These are phyloP conservation scores for Dynastes grantii DNA, from an alignment of 2,888 invertebrate genomes.

Conservation along the genomic window DNA sequence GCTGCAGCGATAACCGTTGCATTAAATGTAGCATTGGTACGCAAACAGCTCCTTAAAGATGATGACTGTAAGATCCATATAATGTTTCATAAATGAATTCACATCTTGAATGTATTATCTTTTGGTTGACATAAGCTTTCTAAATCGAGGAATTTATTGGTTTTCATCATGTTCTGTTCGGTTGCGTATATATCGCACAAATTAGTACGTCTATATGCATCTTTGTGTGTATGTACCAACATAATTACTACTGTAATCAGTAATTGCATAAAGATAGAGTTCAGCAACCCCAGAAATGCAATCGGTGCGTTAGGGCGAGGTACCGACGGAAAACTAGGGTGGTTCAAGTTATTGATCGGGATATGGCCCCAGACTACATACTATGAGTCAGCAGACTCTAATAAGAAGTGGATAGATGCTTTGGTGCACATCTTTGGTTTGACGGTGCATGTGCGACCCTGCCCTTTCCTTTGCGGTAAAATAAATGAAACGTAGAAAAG, in stretches of 20 bases:
- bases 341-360: constrained; percentile 58
- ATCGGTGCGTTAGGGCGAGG: constrained; percentile 39
- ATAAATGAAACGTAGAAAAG: no score
- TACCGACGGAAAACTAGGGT: constrained; percentile 58
- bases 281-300: constrained; percentile 44
- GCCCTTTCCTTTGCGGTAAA: constrained; percentile 2
- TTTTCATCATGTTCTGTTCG: no score
- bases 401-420: constrained; percentile 54
- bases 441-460: constrained; percentile 6
- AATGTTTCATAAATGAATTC: no score
- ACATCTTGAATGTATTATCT: no score
- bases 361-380: constrained; percentile 56
- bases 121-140: no score
- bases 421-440: constrained; percentile 35
- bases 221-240: background rate
- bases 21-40: no score
- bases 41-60: no score
- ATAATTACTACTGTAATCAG: background rate
- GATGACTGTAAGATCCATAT: no score
- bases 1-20: no score
- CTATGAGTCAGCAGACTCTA: constrained; percentile 57
- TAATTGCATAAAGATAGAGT: constrained; percentile 21
- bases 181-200: no score
- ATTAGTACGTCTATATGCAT: background rate
- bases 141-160: no score